phyloP scores from a whole-genome alignment of 2,113 vertebrate genomes.

The human (Homo sapiens) region DNA sequence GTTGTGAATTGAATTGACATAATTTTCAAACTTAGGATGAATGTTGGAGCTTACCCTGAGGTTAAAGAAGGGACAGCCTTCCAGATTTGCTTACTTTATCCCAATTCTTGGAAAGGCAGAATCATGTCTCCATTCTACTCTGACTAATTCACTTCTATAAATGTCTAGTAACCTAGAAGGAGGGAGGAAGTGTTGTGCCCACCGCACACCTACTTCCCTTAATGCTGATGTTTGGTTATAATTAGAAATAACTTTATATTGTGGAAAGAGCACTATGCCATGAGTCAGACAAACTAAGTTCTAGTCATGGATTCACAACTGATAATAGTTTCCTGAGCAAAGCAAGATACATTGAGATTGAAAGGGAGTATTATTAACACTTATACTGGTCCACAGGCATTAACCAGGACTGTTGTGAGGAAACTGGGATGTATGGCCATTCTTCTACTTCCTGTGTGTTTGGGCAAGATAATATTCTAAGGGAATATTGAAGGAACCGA shows the following conservation, averaged over 20 bases:
- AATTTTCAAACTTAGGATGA: conserved; percentile 51
- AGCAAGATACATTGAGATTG: not conserved
- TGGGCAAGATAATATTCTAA: conserved; percentile 29
- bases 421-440: not conserved
- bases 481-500: not conserved
- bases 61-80: conserved; percentile 50
- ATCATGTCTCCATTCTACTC: not conserved
- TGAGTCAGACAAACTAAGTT: not conserved
- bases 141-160: not conserved
- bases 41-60: conserved; percentile 29
- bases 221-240: not conserved
- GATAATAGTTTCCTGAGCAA: not conserved
- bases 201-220: fast-evolving
- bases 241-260: not conserved
- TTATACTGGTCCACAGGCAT: not conserved
- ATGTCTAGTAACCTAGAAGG: not conserved
- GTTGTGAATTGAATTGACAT: conserved; percentile 58
- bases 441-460: not conserved
- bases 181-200: fast-evolving
- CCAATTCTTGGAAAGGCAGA: conserved; percentile 22
- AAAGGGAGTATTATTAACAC: not conserved
- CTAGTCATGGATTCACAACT: not conserved
- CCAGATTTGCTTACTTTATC: conserved; percentile 39
- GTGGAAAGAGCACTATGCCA: not conserved
- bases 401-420: not conserved